Evolutionary conservation across 2,113 vertebrate genomes (phyloP), one percentile per base, ranked within the genome.

Genomic region (Penelope pileata): DNA sequence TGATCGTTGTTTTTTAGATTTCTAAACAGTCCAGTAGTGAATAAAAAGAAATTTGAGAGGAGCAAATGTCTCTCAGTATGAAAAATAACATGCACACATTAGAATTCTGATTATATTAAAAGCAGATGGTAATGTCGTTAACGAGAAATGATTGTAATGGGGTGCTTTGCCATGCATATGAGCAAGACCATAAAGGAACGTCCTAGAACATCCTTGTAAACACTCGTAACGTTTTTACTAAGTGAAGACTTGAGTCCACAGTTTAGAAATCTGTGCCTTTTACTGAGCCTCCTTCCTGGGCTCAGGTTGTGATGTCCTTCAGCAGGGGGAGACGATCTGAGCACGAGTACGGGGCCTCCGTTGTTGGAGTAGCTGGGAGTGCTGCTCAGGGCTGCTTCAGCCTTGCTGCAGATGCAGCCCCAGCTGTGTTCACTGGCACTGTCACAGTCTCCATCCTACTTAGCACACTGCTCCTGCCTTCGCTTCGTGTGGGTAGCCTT

Each of bases 381-480:
- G 73, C 62, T 56, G 60, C 8, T 78, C 12, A 16, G 66, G 68
- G 53, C 86, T 83, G 8, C 53, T 78, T 73, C 24, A 64, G 23
- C 3, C 16, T 29, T 18, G 0, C 6, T 60, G 56, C 23, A 10
- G 34, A 7, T 19, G 47, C 1, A 17, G 75, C 70, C 69, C 36
- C 15, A 21, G 22, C 23, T 0, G 63, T 45, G 17, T 54, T 27
- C 3, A 2, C 38, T 38, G 4, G 2, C 0, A 0, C 3, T 12
- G 67, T 66, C 59, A 43, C 30, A n/a, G 1, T 60, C 64, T 27
- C 30, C 5, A 3, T 6, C 2, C 24, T 70, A 34, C 32, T 9
- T 3, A 0, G 7, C 16, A 47, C 62, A 3, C 47, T 81, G 76
- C 59, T 72, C 42, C 69, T 72, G 22, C 56, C 48, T 15, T 45